Evolutionary conservation across 1,140 invertebrate genomes (phyloP).

Genomic region (Muscidifurax raptorellus): DNA sequence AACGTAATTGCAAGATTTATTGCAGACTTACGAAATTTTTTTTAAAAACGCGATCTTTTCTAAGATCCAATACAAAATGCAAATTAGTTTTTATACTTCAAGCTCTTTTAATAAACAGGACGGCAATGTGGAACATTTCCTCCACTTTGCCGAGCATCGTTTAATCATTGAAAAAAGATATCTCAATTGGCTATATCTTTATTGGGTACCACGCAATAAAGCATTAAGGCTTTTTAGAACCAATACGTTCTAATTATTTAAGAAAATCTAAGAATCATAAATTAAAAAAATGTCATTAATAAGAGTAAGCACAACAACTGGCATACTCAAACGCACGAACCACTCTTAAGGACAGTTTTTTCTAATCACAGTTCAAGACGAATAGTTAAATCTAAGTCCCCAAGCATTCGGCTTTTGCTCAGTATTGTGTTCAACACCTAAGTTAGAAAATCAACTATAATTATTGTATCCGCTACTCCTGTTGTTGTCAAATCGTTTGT

Average conservation of each 20-base stretch:
- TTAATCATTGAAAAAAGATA: slow-evolving; percentile 23
- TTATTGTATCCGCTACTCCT: slow-evolving; percentile 62
- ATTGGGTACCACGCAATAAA: slow-evolving; percentile 26
- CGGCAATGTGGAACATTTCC: slow-evolving; percentile 18
- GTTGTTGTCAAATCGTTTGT: slow-evolving; percentile 66
- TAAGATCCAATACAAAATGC: slow-evolving; percentile 36
- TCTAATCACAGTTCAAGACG: slow-evolving; percentile 52
- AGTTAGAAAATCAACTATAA: slow-evolving; percentile 62
- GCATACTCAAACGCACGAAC: slow-evolving; percentile 50
- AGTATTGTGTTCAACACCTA: slow-evolving; percentile 35
- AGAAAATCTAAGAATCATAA: slow-evolving; percentile 39
- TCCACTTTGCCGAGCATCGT: slow-evolving; percentile 35
- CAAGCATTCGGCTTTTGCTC: slow-evolving; percentile 42
- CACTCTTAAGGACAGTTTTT: slow-evolving; percentile 45
- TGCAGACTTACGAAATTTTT: slow-evolving; percentile 33
- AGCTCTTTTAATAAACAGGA: slow-evolving; percentile 14
- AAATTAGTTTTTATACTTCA: slow-evolving; percentile 13
- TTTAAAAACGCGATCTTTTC: slow-evolving; percentile 28
- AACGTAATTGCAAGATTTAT: slow-evolving; percentile 34
- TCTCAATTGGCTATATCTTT: slow-evolving; percentile 22
- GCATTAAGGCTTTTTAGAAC: slow-evolving; percentile 42
- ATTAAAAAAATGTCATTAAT: slow-evolving; percentile 31
- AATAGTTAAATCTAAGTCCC: slow-evolving; percentile 52
- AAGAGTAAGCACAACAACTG: slow-evolving; percentile 34
- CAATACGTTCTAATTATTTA: slow-evolving; percentile 37